Percentiles rank a stretch among this genome's conserved stretches.
These are phyloP conservation scores for Drosophila emarginata DNA, from an alignment of 2,888 invertebrate species.

Conservation along the genomic window DNA sequence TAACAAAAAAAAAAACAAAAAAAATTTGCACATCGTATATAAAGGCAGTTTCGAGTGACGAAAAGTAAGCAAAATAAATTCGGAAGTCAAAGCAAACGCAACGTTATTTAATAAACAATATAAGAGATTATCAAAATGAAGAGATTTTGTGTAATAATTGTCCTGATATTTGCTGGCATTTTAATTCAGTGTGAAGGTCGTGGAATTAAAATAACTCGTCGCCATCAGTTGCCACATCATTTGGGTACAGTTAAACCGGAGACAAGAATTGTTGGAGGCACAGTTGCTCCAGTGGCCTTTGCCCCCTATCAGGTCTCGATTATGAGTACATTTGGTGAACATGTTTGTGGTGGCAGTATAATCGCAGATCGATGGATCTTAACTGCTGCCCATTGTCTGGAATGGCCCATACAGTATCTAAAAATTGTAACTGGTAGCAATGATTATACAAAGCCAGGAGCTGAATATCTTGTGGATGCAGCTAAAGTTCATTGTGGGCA, in stretches of 20 bases:
- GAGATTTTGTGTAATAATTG: conserved; percentile 22
- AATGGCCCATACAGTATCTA: conserved; percentile 67
- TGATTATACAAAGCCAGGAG: conserved; percentile 67
- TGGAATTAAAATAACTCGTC: background rate
- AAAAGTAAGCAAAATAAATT: conserved; percentile 41
- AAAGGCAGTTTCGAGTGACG: conserved; percentile 45
- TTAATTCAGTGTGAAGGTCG: conserved; percentile 33
- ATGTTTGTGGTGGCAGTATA: conserved; percentile 80
- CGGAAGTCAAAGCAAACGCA: conserved; percentile 32
- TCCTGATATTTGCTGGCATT: conserved; percentile 27
- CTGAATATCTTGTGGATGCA: conserved; percentile 60
- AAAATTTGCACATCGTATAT: conserved; percentile 43
- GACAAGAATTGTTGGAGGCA: conserved; percentile 70
- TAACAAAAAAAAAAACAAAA: background rate
- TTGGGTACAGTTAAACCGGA: conserved; percentile 41
- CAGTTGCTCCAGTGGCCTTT: conserved; percentile 48
- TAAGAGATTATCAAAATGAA: conserved; percentile 54
- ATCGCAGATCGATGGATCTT: conserved; percentile 70
- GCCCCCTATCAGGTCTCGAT: conserved; percentile 81
- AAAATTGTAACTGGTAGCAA: conserved; percentile 76
- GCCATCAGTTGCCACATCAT: conserved; percentile 39
- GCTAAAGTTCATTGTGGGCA: conserved; percentile 70
- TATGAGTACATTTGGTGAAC: conserved; percentile 72
- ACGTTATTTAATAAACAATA: no score
- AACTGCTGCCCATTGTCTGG: conserved; percentile 80